phyloP scores from a whole-genome alignment of 2,888 invertebrate genomes.

The Prosopocoilus inquinatus region DNA sequence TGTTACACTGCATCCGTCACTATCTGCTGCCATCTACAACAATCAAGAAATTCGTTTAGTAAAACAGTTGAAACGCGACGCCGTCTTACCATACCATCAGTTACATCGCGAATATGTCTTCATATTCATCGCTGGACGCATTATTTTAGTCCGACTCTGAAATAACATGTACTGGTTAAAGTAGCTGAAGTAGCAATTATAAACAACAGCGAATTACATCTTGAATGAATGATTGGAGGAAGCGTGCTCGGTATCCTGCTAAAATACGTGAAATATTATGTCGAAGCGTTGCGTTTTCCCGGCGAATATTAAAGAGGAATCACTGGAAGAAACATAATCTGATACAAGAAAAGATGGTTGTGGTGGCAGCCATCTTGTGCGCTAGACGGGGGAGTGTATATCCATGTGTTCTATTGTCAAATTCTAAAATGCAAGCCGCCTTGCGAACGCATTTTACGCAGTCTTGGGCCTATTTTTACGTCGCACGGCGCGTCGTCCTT shows the following conservation, averaged over 20 bases:
- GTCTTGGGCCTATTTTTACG: background rate
- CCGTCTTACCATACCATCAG: slow-evolving; percentile 19
- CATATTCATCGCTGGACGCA: slow-evolving; percentile 13
- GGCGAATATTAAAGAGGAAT: slow-evolving; percentile 11
- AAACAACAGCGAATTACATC: slow-evolving; percentile 15
- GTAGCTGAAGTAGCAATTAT: slow-evolving; percentile 19
- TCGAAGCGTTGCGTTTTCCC: background rate
- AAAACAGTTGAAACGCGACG: background rate
- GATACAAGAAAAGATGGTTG: slow-evolving; percentile 23
- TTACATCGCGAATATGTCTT: slow-evolving; percentile 13
- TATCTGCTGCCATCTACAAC: slow-evolving; percentile 75
- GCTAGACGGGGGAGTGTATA: slow-evolving; percentile 52
- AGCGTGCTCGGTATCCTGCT: background rate
- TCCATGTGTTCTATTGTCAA: slow-evolving; percentile 52
- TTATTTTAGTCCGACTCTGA: slow-evolving; percentile 20
- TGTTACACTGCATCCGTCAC: slow-evolving; percentile 76
- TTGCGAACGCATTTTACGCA: slow-evolving; percentile 8
- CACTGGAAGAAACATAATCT: slow-evolving; percentile 20
- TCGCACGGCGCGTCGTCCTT: slow-evolving; percentile 25
- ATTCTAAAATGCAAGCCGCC: slow-evolving; percentile 25
- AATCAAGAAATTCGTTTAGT: background rate
- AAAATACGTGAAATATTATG: background rate
- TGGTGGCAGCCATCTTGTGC: slow-evolving; percentile 52
- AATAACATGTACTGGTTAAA: slow-evolving; percentile 16
- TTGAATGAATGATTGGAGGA: background rate